Base-by-base conservation (phyloP, 2,888 invertebrate genomes). In the Caenorhabditis japonica region DNA sequence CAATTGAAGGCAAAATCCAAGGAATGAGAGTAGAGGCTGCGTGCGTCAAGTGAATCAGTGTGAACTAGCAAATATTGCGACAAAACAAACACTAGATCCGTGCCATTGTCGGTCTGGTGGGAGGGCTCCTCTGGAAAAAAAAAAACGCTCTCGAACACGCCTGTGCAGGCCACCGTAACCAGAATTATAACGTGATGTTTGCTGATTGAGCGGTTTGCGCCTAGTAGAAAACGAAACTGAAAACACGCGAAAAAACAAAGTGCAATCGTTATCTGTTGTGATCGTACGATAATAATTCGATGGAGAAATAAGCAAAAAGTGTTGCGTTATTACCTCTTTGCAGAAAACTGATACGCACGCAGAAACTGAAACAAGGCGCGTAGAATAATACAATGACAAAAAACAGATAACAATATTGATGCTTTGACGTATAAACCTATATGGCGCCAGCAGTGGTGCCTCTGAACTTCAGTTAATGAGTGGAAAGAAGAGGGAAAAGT, bases 81-180 rank as follows among this genome's bases (percentile, higher is more conserved):
- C 73, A 73, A 73, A 73, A 73, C 60, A 73, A 73, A 73, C 60
- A 73, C 73, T 66, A 60, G 49, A 72, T 53, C 52, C 47, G 17
- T 58, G 68, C 59, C 68, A 68, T 58, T 59, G 68, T 59, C 58
- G 46, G 68, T 38, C 46, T 49, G 52, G 59, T 59, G 59, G 59
- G 52, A 47, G 52, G 52, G 53, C n/a, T n/a, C n/a, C n/a, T 30
- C 68, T 53, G 59, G 41, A 60, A 60, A n/a, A n/a, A 59, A 51
- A 66, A 56, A 58, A 51, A 33, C 30, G 13, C 58, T 21, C 10
- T 30, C 59, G 44, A 52, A 47, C 44, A 25, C 34, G 51, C 15
- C 23, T 39, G 23, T 33, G 30, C n/a, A 39, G 21, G 34, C 30
- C 49, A 68, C 58, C 38, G 58, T 59, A 59, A 39, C 39, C 36